Evolutionary conservation across 2,797 vertebrate species (phyloP).

Genomic region (Pelobates cultripes): DNA sequence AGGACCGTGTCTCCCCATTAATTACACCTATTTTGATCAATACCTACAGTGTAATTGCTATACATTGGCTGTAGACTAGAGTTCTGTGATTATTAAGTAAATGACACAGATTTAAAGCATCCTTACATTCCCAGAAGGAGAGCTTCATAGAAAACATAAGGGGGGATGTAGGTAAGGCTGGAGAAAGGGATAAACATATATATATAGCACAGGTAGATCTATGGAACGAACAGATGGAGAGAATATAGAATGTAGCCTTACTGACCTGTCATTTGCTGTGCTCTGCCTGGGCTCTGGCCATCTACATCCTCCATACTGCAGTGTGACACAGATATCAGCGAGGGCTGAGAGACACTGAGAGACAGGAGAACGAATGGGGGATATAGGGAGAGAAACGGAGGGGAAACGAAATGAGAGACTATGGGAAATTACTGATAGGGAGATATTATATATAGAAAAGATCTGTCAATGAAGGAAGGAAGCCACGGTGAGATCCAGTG

Average conservation of each 20-base stretch:
- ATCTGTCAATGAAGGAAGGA: not conserved
- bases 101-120: not conserved
- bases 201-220: not conserved
- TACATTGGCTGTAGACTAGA: not conserved
- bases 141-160: too few relatives aligned
- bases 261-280: constrained; percentile 51
- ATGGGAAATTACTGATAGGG: not conserved
- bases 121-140: too few relatives aligned
- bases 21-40: not conserved
- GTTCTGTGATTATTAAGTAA: not conserved
- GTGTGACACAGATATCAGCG: constrained; percentile 2
- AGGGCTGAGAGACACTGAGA: constrained; percentile 10
- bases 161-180: too few relatives aligned
- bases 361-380: not conserved
- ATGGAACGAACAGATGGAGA: not conserved
- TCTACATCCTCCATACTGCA: constrained; percentile 53
- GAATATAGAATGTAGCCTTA: not conserved
- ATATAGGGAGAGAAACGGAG: too few relatives aligned
- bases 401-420: not conserved
- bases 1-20: not conserved
- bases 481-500: not conserved
- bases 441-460: not conserved
- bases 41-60: not conserved
- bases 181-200: not conserved
- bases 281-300: constrained; percentile 46